Base-by-base conservation (phyloP, 2,797 vertebrate species). In the Melanotaenia maccullochi region DNA sequence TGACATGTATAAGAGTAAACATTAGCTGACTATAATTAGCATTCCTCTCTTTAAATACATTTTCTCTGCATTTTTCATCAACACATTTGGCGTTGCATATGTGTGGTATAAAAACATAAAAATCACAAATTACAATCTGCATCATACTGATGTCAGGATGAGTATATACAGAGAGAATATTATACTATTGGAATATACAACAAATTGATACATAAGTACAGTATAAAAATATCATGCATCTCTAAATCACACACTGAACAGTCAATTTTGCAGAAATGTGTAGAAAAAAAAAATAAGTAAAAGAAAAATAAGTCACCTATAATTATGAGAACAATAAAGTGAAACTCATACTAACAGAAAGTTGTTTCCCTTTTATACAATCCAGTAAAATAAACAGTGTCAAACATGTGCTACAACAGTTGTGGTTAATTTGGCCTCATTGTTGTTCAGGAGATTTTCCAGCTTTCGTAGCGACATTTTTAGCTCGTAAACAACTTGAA, bases 211-310 rank as follows among this genome's bases (percentile, higher is more conserved):
- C 18, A 32, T 69, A 49, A 66, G 77, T 74, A 73, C 36, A 18
- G 78, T 93, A 92, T 76, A 92, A 92, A 93, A 92, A 91, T 84
- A 92, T 68, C 92, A 93, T 93, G 93, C 91, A 38, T 84, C 82
- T 85, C 47, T 80, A 70, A 83, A 84, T 83, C 58, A 75, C 74
- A 65, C 83, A 88, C 73, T 25, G 25, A 82, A 79, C 68, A 78
- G 74, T 88, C 80, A 73, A 67, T 76, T 60, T 68, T 65, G 76
- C 68, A 74, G 42, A 79, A 69, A 80, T 58, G 22, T 85, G 64
- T 78, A 5, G 6, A 25, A 54, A 72, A 81, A 84, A 81, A 84
- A 73, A 71, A 51, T 35, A 71, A 35, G 32, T 60, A 57, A 73
- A 77, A 65, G 22, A 33, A 77, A 78, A 38, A 3, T 33, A 60